These are phyloP conservation scores for Sparidentex hasta DNA, from an alignment of 2,797 vertebrate species.

Conservation along the genomic window DNA sequence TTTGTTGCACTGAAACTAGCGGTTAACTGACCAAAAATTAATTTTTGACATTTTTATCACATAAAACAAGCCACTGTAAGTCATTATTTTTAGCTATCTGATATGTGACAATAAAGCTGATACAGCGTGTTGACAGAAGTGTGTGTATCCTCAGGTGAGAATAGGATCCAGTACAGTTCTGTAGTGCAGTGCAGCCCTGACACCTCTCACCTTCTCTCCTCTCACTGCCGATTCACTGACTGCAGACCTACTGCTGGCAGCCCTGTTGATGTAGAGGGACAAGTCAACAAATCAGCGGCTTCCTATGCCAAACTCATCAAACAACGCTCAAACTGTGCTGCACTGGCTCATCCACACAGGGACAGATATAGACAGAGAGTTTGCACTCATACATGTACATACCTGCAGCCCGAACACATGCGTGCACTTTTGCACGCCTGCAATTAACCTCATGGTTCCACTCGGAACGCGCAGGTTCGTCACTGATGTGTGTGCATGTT, in stretches of 20 bases:
- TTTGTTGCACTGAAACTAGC: not conserved
- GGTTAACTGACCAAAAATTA: not conserved
- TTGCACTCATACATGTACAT: constrained; percentile 30
- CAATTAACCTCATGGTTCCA: constrained; percentile 52
- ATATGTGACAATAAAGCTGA: constrained; percentile 14
- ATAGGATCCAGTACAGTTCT: constrained; percentile 28
- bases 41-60: not conserved
- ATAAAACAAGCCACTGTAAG: not conserved
- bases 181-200: constrained; percentile 10
- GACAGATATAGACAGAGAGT: constrained; percentile 39
- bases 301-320: constrained; percentile 76
- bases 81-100: not conserved
- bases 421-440: constrained; percentile 37
- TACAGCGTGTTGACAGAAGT: constrained; percentile 23
- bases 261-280: constrained; percentile 80
- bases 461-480: constrained; percentile 51
- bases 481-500: constrained; percentile 47
- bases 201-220: constrained; percentile 4
- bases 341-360: constrained; percentile 62
- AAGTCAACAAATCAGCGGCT: constrained; percentile 82
- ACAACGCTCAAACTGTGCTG: constrained; percentile 79
- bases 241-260: constrained; percentile 69
- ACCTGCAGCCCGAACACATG: constrained; percentile 53
- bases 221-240: constrained; percentile 40
- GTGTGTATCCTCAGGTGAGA: constrained; percentile 28